phyloP scores from a whole-genome alignment of 2,888 invertebrate species.

The Plutella xylostella region DNA sequence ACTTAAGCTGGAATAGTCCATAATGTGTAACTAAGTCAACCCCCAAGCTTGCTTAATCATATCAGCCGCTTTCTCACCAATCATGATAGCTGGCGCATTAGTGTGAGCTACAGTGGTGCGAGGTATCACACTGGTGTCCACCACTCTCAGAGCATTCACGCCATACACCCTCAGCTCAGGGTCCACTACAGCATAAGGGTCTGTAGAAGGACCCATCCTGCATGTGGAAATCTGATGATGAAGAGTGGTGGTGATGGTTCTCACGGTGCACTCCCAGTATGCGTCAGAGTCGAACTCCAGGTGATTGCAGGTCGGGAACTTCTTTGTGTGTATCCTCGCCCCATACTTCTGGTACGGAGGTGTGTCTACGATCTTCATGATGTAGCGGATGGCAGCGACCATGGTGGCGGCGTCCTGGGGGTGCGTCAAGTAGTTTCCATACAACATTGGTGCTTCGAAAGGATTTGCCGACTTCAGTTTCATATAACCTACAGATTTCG shows the following conservation, averaged over 20 bases:
- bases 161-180: slow-evolving; percentile 72
- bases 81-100: slow-evolving; percentile 76
- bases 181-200: slow-evolving; percentile 73
- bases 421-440: slow-evolving; percentile 79
- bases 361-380: slow-evolving; percentile 66
- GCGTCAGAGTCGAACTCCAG: slow-evolving; percentile 66
- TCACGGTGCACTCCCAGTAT: slow-evolving; percentile 76
- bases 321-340: slow-evolving; percentile 61
- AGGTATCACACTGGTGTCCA: slow-evolving; percentile 78
- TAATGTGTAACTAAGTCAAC: slow-evolving; percentile 22
- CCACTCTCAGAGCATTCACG: slow-evolving; percentile 71
- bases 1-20: too few species aligned
- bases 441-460: slow-evolving; percentile 72
- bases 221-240: slow-evolving; percentile 79
- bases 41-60: slow-evolving; percentile 69
- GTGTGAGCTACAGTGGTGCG: slow-evolving; percentile 75
- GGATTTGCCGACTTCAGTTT: slow-evolving; percentile 74
- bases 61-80: slow-evolving; percentile 78
- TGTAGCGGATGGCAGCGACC: slow-evolving; percentile 69
- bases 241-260: slow-evolving; percentile 71
- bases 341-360: slow-evolving; percentile 71
- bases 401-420: slow-evolving; percentile 70
- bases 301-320: slow-evolving; percentile 66
- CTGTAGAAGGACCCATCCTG: slow-evolving; percentile 73
- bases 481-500: slow-evolving; percentile 74